phyloP scores from a whole-genome alignment of 2,888 invertebrate species.

The Lasioglossum zephyrum region DNA sequence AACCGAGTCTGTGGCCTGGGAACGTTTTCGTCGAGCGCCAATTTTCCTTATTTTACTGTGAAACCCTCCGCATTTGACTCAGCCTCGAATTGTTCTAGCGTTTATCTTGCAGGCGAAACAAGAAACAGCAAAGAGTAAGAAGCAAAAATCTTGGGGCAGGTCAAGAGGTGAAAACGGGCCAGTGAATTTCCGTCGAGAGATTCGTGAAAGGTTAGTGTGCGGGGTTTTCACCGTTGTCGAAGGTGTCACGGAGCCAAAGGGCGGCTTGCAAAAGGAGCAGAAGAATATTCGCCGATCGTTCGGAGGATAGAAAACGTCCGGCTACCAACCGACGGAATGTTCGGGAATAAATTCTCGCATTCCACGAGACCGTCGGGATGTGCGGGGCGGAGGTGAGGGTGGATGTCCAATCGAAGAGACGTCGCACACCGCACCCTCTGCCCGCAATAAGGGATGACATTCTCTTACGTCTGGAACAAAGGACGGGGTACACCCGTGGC shows the following conservation, averaged over 20 bases:
- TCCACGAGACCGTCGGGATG: constrained; percentile 48
- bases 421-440: constrained; percentile 50
- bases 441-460: constrained; percentile 74
- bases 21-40: not conserved
- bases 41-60: not conserved
- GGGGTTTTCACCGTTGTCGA: constrained; percentile 15
- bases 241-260: constrained; percentile 22
- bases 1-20: constrained; percentile 2
- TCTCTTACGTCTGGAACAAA: constrained; percentile 71
- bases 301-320: constrained; percentile 53
- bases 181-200: not conserved
- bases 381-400: not conserved
- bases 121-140: not conserved
- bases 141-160: not conserved
- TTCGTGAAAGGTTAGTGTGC: not conserved
- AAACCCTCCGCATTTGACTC: not conserved
- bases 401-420: constrained; percentile 66
- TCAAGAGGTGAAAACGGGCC: not conserved
- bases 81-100: not conserved
- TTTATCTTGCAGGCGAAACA: no score
- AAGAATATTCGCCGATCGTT: constrained; percentile 32
- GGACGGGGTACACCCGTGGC: constrained; percentile 55
- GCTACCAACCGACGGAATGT: constrained; percentile 62
- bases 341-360: constrained; percentile 72
- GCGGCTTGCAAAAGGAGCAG: not conserved